Base-by-base conservation (phyloP, 2,888 invertebrate species). In the Clusia tigrina region DNA sequence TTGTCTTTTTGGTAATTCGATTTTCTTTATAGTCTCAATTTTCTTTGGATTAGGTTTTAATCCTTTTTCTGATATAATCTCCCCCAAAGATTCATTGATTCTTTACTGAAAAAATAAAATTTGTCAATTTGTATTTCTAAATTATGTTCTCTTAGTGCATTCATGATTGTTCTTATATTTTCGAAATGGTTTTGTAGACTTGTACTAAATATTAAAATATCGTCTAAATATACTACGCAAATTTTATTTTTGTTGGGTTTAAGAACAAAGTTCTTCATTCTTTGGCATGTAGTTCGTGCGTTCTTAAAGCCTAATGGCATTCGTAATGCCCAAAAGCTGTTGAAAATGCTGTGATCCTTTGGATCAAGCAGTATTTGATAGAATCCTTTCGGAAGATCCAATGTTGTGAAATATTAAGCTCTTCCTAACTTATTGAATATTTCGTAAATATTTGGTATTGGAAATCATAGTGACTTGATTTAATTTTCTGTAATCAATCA, bases 351-450 rank as follows among this genome's bases (percentile, higher is more conserved):
- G 65, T 71, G 64, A 18, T 65, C 64, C 62, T 63, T 73, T 60
- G 46, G 38, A 17, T 64, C 55, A 18, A 65, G 61, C 42, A 65
- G 53, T 57, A 66, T 69, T 62, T 66, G 62, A 55, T 68, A 63
- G 61, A 66, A 68, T 22, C 69, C 63, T 53, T 63, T 69, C 42
- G 54, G 59, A 57, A 74, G 71, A 57, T 78, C 76, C 25, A 65
- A 24, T 62, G n/a, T 60, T 17, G 60, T 62, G 48, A 64, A 66
- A 55, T 65, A 70, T 66, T 58, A 74, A 60, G 37, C 73, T 73
- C 18, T 73, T 60, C 63, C 77, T 52, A 73, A 69, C 71, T 68
- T 66, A 54, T 67, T 64, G n/a, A 64, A 57, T 42, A 62, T 74
- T 71, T 55, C 57, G 53, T 64, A 65, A 61, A 54, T 70, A 65